Percentiles rank a stretch among this genome's conserved stretches.
Conservation (phyloP, 2,888 invertebrate species). For the Formica aserva region DNA sequence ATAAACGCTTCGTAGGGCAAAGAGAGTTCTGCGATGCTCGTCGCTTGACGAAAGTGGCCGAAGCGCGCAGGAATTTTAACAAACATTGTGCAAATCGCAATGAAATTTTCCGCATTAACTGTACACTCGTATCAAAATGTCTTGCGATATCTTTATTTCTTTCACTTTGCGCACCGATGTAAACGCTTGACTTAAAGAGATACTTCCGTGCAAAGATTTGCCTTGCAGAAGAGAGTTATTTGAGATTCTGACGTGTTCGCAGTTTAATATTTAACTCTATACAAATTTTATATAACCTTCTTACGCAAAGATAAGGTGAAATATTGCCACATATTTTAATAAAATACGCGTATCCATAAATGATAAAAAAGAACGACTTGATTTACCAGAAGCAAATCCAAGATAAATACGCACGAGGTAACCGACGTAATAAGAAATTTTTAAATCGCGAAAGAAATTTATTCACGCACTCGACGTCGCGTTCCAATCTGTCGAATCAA, state of each 20-base stretch:
- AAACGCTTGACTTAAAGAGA: neutral
- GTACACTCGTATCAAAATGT: neutral
- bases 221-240: neutral
- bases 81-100: neutral
- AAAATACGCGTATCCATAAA: constrained; percentile 1
- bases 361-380: neutral
- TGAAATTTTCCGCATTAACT: constrained; percentile 15
- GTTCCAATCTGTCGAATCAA: constrained; percentile 7
- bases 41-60: neutral
- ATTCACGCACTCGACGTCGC: neutral
- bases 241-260: neutral
- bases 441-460: neutral
- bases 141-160: neutral
- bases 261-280: neutral
- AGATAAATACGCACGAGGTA: neutral
- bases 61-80: neutral
- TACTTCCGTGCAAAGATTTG: neutral
- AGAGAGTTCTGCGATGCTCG: neutral
- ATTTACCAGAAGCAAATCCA: neutral
- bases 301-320: neutral
- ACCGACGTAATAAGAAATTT: constrained; percentile 4
- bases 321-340: neutral
- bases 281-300: neutral
- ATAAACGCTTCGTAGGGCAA: constrained; percentile 39
- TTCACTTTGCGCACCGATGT: neutral